Evolutionary conservation across 2,113 vertebrate genomes (phyloP), one percentile per base, ranked within the genome.

Genomic region (Cyprinodon brontotheroides): DNA sequence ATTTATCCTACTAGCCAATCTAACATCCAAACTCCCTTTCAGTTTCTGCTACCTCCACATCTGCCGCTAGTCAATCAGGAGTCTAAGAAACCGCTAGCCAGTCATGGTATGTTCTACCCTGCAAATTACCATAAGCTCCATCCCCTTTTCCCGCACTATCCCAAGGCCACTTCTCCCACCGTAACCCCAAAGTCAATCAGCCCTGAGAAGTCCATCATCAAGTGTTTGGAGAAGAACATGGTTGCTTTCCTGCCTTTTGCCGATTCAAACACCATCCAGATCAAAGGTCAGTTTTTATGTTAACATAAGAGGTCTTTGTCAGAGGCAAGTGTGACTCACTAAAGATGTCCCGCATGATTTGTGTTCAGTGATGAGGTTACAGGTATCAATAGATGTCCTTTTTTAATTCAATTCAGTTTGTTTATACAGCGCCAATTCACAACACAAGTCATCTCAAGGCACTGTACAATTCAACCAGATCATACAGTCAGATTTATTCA

Each of bases 221-320:
- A 71, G 53, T 95, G 94, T 82, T 68, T 61, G 8, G 13, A 1
- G 4, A 77, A 70, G 22, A 68, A 17, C 39, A 79, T 95, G 80
- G 68, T 64, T 0, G 87, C 68, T 61, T 83, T 59, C 41, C 75
- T 95, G 79, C 91, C 92, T 57, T 91, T 72, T 73, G 91, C 93
- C 60, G 81, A 87, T 65, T 78, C 68, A 38, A 79, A 88, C 15
- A 92, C 92, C 48, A 68, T 94, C 73, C 86, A 93, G 74, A 81
- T 95, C 78, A 88, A 66, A 93, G 94, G 94, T 95, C 38, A 82
- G 90, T 89, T 48, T 17, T 68, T 72, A 20, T 45, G 2, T 11
- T 45, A 65, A 43, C 40, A 6, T 14, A 65, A 43, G 4, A 57
- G 15, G 2, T 57, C 43, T 57, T 57, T 57, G 6, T 57, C 17